A percentile compares a stretch with the other conserved stretches of the same genome.
These are phyloP conservation scores for Pollenia griseotomentosa DNA, from an alignment of 2,888 invertebrate genomes.

Conservation along the genomic window DNA sequence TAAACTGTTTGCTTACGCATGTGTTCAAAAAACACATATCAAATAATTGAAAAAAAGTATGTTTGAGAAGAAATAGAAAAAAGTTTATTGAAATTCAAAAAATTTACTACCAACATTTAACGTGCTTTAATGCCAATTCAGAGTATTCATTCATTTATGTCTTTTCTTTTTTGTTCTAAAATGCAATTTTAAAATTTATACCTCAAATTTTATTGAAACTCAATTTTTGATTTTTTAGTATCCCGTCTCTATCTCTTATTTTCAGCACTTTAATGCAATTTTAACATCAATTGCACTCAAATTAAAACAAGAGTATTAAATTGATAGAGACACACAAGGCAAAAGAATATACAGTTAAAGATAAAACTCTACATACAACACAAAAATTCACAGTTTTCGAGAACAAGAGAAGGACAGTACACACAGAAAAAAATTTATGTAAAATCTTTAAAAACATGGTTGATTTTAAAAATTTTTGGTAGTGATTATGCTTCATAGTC, in stretches of 20 bases:
- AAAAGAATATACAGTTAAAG: background rate
- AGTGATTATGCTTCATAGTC: no score
- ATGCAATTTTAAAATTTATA: constrained; percentile 43
- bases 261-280: constrained; percentile 51
- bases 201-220: constrained; percentile 48
- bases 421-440: no score
- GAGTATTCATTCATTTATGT: constrained; percentile 19
- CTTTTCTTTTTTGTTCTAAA: background rate
- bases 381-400: no score
- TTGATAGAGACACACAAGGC: background rate
- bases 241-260: no score
- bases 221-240: constrained; percentile 47
- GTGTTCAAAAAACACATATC: background rate
- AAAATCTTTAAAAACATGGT: no score
- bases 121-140: constrained; percentile 16
- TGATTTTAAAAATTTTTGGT: no score
- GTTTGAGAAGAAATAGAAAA: background rate
- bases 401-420: no score
- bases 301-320: constrained; percentile 19
- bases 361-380: background rate
- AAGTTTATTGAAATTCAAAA: constrained; percentile 28
- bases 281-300: constrained; percentile 51
- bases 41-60: background rate
- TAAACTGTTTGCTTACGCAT: no score
- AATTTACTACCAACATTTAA: constrained; percentile 22